A percentile compares a stretch with the other conserved stretches of the same genome.
phyloP scores from a whole-genome alignment of 2,888 invertebrate genomes.

The Eupithecia tripunctaria region DNA sequence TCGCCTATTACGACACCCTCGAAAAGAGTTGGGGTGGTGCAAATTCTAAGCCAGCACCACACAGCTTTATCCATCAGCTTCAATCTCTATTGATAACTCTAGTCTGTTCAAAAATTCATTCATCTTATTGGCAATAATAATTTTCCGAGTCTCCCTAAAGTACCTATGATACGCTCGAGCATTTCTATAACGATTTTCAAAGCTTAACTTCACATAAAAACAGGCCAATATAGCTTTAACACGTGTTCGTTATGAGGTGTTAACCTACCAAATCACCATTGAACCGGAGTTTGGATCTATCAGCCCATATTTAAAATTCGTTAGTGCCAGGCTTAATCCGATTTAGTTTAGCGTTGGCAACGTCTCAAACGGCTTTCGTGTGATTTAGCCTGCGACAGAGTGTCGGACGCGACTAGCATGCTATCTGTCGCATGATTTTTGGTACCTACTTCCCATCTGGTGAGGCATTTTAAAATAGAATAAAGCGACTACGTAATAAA shows the following conservation, averaged over 20 bases:
- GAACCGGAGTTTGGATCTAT: slow-evolving; percentile 51
- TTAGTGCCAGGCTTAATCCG: slow-evolving; percentile 57
- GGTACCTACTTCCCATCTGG: not conserved
- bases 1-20: too few relatives aligned
- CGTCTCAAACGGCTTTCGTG: slow-evolving; percentile 59
- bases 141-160: not conserved
- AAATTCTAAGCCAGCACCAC: too few relatives aligned
- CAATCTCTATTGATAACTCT: too few relatives aligned
- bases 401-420: not conserved
- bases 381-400: slow-evolving; percentile 48
- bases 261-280: slow-evolving; percentile 20
- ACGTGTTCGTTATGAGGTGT: not conserved
- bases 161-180: not conserved
- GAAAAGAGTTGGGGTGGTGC: too few relatives aligned
- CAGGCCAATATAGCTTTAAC: not conserved
- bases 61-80: not conserved
- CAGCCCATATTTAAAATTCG: slow-evolving; percentile 71
- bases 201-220: not conserved
- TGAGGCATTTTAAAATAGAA: too few relatives aligned
- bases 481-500: too few relatives aligned
- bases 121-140: not conserved
- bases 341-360: slow-evolving; percentile 63
- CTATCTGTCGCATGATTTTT: not conserved
- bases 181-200: not conserved
- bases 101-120: not conserved